These are phyloP conservation scores for Trematocara variabile DNA, from an alignment of 2,113 vertebrate species.

Conservation along the genomic window DNA sequence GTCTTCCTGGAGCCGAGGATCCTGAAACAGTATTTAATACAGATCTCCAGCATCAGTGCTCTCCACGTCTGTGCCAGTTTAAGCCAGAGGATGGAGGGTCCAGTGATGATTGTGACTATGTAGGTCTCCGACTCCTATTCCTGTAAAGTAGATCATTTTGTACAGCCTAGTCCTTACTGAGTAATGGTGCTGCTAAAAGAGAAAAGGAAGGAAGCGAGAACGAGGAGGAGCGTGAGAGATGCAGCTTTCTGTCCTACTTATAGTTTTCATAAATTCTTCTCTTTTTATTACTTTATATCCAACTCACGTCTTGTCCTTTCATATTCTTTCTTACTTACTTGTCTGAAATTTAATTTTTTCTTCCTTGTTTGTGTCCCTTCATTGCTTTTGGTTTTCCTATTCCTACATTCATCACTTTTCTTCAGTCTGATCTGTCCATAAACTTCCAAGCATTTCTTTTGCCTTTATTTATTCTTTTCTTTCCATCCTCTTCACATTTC, in stretches of 20 bases:
- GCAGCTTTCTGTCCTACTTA: constrained; percentile 58
- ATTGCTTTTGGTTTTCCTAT: constrained; percentile 6
- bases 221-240: constrained; percentile 13
- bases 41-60: constrained; percentile 35
- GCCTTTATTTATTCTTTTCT: not conserved
- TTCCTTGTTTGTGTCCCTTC: not conserved
- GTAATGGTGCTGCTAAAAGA: constrained; percentile 49
- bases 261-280: constrained; percentile 28
- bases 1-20: not conserved
- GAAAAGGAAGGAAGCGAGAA: constrained; percentile 7
- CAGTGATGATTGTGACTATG: constrained; percentile 51
- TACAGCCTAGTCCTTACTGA: constrained; percentile 46
- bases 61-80: constrained; percentile 17
- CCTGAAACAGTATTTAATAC: constrained; percentile 33
- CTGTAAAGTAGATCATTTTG: constrained; percentile 68
- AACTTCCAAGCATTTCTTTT: not conserved
- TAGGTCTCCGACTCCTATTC: constrained; percentile 66
- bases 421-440: not conserved
- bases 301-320: not conserved
- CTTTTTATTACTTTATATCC: not conserved
- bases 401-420: not conserved
- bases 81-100: constrained; percentile 15
- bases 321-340: not conserved
- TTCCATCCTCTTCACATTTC: not conserved
- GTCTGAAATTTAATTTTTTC: not conserved